These are phyloP conservation scores for Aphidius colemani DNA, from an alignment of 2,888 invertebrate species.

Conservation along the genomic window DNA sequence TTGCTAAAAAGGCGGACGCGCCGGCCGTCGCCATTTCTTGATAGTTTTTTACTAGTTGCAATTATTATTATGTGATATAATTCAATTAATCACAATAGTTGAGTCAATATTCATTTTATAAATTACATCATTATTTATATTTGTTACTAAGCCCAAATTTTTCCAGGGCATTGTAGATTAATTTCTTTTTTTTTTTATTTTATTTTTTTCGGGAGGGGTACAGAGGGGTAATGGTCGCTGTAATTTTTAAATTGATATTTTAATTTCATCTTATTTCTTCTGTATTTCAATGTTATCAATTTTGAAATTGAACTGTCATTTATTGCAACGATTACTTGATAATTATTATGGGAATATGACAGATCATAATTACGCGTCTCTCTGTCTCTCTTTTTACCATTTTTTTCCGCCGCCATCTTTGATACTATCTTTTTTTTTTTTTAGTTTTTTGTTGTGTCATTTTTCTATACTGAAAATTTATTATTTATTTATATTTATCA, in stretches of 20 bases:
- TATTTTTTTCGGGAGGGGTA: not conserved
- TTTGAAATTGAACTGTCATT: not conserved
- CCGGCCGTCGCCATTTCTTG: conserved; percentile 54
- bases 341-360: conserved; percentile 20
- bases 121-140: not conserved
- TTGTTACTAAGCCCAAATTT: not conserved
- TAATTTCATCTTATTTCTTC: too few species aligned
- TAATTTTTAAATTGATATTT: too few species aligned
- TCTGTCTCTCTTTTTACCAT: conserved; percentile 1
- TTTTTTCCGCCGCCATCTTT: conserved; percentile 17
- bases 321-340: conserved; percentile 30
- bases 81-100: conserved; percentile 18
- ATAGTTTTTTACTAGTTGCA: conserved; percentile 26
- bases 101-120: not conserved
- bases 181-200: not conserved
- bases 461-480: not conserved
- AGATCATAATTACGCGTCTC: conserved; percentile 28
- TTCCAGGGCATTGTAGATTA: not conserved
- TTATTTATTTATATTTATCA: not conserved
- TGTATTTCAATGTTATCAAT: too few species aligned
- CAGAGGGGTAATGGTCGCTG: not conserved
- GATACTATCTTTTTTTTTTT: conserved; percentile 10
- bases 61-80: conserved; percentile 16
- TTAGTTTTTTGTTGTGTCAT: not conserved
- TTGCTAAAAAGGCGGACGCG: conserved; percentile 50